These are phyloP conservation scores for Quadriops clusia DNA, from an alignment of 2,888 invertebrate species.

Conservation along the genomic window DNA sequence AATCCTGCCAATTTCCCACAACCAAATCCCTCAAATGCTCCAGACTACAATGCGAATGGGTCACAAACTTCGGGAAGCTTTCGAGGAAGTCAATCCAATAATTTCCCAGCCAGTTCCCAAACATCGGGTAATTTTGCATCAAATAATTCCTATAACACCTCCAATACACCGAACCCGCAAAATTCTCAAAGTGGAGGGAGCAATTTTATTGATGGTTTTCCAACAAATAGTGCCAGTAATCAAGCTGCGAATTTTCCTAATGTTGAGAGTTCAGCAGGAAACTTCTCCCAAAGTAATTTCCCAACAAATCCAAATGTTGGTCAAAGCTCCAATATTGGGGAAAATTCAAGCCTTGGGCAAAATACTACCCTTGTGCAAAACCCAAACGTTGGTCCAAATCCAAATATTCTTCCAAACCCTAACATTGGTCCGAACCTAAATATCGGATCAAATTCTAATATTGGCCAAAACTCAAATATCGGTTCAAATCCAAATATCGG, in stretches of 20 bases:
- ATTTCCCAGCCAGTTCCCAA: conserved; percentile 6
- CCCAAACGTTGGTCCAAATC: too few species aligned
- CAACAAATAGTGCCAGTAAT: conserved; percentile 5
- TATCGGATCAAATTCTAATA: too few species aligned
- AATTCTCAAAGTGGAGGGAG: conserved; percentile 1
- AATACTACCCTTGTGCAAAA: too few species aligned
- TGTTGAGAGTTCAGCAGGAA: too few species aligned
- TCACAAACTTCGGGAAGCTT: conserved; percentile 23
- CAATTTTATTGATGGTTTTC: conserved; percentile 2
- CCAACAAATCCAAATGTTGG: too few species aligned
- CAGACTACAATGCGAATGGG: conserved; percentile 11
- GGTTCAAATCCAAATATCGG: too few species aligned
- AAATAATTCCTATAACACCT: conserved; percentile 6
- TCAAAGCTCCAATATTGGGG: too few species aligned
- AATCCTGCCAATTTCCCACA: conserved; percentile 11
- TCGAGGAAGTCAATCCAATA: conserved; percentile 3
- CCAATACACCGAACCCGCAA: not conserved
- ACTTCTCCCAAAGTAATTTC: conserved; percentile 17
- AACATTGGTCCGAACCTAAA: too few species aligned
- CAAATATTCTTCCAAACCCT: too few species aligned
- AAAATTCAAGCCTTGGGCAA: too few species aligned
- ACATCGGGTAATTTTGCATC: conserved; percentile 7
- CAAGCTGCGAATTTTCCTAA: conserved; percentile 9
- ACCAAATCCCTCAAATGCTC: conserved; percentile 5
- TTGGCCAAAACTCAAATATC: too few species aligned